A percentile compares a stretch with the other conserved stretches of the same genome.
Evolutionary conservation across 2,888 invertebrate species (phyloP).

Genomic region (Hofmannophila pseudospretella): DNA sequence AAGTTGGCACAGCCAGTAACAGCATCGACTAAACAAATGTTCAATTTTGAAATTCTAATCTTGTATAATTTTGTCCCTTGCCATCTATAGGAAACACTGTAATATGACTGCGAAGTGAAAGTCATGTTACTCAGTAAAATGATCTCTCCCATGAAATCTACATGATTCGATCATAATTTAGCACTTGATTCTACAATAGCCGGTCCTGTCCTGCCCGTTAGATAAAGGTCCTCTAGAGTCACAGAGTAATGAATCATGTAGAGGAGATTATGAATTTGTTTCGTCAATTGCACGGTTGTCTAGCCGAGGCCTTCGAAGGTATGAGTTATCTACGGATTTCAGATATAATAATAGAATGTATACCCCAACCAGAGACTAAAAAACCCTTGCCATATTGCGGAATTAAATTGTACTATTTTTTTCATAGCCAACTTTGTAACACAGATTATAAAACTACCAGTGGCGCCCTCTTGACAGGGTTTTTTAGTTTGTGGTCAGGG

Average conservation of each 20-base stretch:
- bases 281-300: slow-evolving; percentile 39
- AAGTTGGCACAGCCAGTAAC: too few species aligned
- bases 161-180: slow-evolving; percentile 62
- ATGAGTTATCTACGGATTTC: slow-evolving; percentile 39
- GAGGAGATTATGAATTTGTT: slow-evolving; percentile 32
- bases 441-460: too few species aligned
- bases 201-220: slow-evolving; percentile 49
- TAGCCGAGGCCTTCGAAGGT: slow-evolving; percentile 24
- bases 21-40: too few species aligned
- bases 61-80: too few species aligned
- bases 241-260: slow-evolving; percentile 31
- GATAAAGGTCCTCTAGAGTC: slow-evolving; percentile 41
- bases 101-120: slow-evolving; percentile 19
- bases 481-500: too few species aligned
- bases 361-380: too few species aligned
- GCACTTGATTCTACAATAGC: slow-evolving; percentile 57
- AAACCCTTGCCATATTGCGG: too few species aligned
- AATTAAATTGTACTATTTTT: too few species aligned
- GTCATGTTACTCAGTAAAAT: slow-evolving; percentile 29
- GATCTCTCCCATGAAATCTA: slow-evolving; percentile 50
- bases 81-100: too few species aligned
- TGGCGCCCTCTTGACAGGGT: too few species aligned
- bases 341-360: slow-evolving; percentile 16
- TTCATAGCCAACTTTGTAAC: too few species aligned
- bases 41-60: too few species aligned